These are phyloP conservation scores for Neoarius graeffei DNA, from an alignment of 2,113 vertebrate genomes.

Conservation along the genomic window DNA sequence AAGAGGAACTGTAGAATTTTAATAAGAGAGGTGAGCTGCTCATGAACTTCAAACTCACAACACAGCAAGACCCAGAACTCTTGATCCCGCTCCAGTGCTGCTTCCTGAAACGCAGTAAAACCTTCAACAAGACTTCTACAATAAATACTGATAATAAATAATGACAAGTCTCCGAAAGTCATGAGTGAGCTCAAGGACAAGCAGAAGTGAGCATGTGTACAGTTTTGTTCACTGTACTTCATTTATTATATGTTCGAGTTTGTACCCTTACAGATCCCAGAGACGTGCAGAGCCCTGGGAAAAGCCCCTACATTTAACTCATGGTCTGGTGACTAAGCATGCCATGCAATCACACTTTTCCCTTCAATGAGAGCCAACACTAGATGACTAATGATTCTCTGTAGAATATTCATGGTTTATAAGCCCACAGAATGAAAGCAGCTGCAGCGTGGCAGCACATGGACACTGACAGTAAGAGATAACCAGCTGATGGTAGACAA, in stretches of 20 bases:
- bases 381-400: background rate
- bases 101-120: constrained; percentile 73
- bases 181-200: background rate
- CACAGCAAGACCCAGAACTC: constrained; percentile 92
- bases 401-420: background rate
- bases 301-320: too few relatives aligned
- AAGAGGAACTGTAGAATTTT: constrained; percentile 83
- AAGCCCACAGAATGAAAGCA: background rate
- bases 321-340: background rate
- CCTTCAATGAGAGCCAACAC: background rate
- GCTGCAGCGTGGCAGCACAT: background rate
- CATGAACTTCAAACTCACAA: constrained; percentile 79
- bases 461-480: background rate
- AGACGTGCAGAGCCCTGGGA: background rate
- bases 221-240: background rate
- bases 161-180: background rate
- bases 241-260: background rate
- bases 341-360: background rate
- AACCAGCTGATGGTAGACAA: background rate
- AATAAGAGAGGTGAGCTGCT: constrained; percentile 82
- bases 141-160: background rate
- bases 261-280: background rate
- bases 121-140: background rate
- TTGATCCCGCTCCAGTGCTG: constrained; percentile 81
- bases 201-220: too few relatives aligned